These are phyloP conservation scores for Hylaeus anthracinus DNA, from an alignment of 1,140 invertebrate genomes.

Conservation along the genomic window DNA sequence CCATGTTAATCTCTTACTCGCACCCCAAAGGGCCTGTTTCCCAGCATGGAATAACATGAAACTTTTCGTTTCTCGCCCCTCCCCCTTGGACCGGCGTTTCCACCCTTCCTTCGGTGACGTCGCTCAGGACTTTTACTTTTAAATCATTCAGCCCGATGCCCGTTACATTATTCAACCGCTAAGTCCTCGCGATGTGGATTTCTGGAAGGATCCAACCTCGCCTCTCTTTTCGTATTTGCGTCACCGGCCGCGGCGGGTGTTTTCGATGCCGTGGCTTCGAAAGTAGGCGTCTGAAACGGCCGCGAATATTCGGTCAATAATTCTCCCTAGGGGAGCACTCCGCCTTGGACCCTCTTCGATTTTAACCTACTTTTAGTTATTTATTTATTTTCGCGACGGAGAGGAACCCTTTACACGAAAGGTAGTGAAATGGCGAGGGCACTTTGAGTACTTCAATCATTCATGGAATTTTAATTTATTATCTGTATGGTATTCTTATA, in stretches of 20 bases:
- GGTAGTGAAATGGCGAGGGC: too few relatives aligned
- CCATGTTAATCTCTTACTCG: slow-evolving; percentile 72
- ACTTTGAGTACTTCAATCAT: neutral
- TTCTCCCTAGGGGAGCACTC: slow-evolving; percentile 7
- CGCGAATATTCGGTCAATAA: slow-evolving; percentile 51
- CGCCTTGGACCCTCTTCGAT: neutral
- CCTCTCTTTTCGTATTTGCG: slow-evolving; percentile 47
- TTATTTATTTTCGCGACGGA: too few relatives aligned
- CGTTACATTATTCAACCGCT: slow-evolving; percentile 78
- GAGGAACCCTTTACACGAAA: too few relatives aligned
- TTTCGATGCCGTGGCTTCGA: neutral
- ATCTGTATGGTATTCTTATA: too few relatives aligned
- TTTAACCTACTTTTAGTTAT: too few relatives aligned
- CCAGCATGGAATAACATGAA: slow-evolving; percentile 63
- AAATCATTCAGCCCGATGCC: slow-evolving; percentile 77
- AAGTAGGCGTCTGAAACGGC: too few relatives aligned
- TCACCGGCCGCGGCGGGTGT: slow-evolving; percentile 16
- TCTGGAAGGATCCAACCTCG: slow-evolving; percentile 50
- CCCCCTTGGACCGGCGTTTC: slow-evolving; percentile 6
- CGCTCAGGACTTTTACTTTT: slow-evolving; percentile 76
- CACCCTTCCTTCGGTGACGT: slow-evolving; percentile 55
- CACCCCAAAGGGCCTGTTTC: slow-evolving; percentile 55
- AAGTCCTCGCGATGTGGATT: slow-evolving; percentile 70
- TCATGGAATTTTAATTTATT: too few relatives aligned
- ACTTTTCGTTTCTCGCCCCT: slow-evolving; percentile 62